Evolutionary conservation across 2,797 vertebrate genomes (phyloP), one percentile per base, ranked within the genome.

Genomic region (Notolepis coatsorum): DNA sequence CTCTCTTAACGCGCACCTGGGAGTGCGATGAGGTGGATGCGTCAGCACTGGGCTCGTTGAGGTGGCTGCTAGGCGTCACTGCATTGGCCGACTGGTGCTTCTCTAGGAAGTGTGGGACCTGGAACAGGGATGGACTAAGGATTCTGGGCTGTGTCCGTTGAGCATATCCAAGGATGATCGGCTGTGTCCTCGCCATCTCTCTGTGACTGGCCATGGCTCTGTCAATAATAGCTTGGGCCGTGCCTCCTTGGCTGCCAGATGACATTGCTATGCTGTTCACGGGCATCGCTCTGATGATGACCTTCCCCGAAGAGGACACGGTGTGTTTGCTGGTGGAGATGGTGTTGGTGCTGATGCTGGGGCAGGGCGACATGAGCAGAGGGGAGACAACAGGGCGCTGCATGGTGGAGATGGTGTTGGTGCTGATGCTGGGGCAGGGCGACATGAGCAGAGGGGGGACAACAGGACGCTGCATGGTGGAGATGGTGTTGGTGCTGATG

Each of bases 1-100:
- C 90, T 68, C 93, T 93, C 85, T 96, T 96, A 24, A 93, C 68
- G 0, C 89, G 85, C 51, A 92, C 92, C 66, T 90, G 91, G 45
- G 77, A 81, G 9, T 65, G 81, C 0, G 82, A 82, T 0, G 72
- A 64, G 7, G 72, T 41, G 9, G 67, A 64, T 0, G 62, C 31
- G 21, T 62, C 72, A 4, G 48, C 15, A 3, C 43, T n/a, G 4
- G 68, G 49, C 21, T 79, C 65, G 3, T 39, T 30, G 17, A 51
- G 2, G 0, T 20, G 25, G 48, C 21, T 25, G 3, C 24, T 28
- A 9, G 73, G 57, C 2, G 67, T 12, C 7, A 70, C 65, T 21
- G 68, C 39, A 18, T 33, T 27, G 1, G 79, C 17, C 0, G 78
- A 56, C 25, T 48, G 61, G n/a, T 39, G 33, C 35, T 63, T 66